Evolutionary conservation across 1,140 invertebrate genomes (phyloP).

Genomic region (Lucilia cuprina): DNA sequence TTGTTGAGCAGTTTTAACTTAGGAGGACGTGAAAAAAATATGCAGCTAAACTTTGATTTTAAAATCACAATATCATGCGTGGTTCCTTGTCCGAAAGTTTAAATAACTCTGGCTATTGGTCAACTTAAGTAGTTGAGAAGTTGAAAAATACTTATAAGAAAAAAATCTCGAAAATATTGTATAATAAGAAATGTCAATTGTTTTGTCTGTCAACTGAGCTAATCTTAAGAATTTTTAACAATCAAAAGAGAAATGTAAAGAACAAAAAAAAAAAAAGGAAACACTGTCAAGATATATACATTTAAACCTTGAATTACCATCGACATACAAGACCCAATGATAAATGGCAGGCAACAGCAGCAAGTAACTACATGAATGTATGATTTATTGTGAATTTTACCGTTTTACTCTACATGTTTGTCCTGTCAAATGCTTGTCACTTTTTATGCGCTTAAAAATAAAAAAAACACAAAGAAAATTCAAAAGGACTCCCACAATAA

Average conservation of each 20-base stretch:
- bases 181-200: slow-evolving; percentile 1
- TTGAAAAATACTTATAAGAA: neutral
- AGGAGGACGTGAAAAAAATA: neutral
- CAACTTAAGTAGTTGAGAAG: neutral
- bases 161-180: too few species aligned
- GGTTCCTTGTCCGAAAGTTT: neutral
- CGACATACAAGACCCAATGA: neutral
- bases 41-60: neutral
- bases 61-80: neutral
- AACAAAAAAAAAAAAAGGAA: neutral
- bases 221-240: slow-evolving; percentile 4
- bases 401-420: neutral
- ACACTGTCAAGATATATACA: neutral
- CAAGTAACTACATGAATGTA: neutral
- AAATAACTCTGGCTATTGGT: neutral
- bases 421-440: neutral
- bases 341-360: neutral
- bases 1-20: neutral
- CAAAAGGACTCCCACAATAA: neutral
- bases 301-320: neutral
- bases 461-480: neutral
- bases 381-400: slow-evolving; percentile 12
- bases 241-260: neutral
- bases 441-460: neutral
- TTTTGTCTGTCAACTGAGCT: slow-evolving; percentile 6